These are phyloP conservation scores for Hycleus phaleratus DNA, from an alignment of 1,140 invertebrate genomes.

Conservation along the genomic window DNA sequence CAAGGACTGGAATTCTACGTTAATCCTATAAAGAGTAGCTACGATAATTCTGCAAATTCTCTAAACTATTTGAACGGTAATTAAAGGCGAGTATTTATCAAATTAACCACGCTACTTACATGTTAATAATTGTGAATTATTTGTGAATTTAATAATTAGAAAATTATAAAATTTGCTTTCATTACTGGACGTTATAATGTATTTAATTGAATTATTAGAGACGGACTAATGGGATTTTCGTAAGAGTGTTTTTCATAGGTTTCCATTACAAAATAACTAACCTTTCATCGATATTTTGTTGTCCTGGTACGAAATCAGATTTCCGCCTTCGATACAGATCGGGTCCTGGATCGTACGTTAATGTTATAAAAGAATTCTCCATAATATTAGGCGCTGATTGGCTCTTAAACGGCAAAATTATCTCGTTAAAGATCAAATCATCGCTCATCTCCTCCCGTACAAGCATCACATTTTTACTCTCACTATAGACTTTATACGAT, in stretches of 20 bases:
- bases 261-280: slow-evolving; percentile 12
- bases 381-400: slow-evolving; percentile 35
- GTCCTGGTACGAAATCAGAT: slow-evolving; percentile 29
- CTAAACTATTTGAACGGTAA: no score
- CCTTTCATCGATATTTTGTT: slow-evolving; percentile 20
- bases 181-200: not conserved
- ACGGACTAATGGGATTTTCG: not conserved
- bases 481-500: slow-evolving; percentile 23
- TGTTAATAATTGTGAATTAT: no score
- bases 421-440: slow-evolving; percentile 35
- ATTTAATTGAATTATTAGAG: not conserved
- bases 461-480: slow-evolving; percentile 5
- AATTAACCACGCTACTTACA: no score
- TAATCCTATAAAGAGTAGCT: no score
- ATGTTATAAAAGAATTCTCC: slow-evolving; percentile 34
- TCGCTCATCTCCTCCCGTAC: slow-evolving; percentile 27
- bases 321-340: slow-evolving; percentile 26
- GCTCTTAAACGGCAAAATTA: slow-evolving; percentile 32
- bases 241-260: no score
- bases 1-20: no score
- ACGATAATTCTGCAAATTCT: no score
- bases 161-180: slow-evolving; percentile 6
- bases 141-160: not conserved
- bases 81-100: no score
- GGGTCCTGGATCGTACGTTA: slow-evolving; percentile 38